Conservation (phyloP, 1,140 invertebrate genomes). For the Pseudachorutes palmiensis region DNA sequence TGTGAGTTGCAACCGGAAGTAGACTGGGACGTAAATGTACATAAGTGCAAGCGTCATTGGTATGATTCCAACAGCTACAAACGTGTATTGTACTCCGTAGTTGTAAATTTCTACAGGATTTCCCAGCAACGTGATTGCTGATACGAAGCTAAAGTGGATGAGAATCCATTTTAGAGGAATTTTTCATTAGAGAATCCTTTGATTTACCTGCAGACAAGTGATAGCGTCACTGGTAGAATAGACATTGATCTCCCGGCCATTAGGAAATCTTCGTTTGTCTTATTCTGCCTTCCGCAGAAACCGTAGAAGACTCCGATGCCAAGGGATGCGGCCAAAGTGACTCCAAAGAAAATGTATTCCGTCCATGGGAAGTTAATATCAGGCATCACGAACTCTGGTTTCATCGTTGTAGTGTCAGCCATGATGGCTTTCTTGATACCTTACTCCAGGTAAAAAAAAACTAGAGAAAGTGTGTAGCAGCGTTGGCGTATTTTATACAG, state of each 20-base stretch:
- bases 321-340: slow-evolving; percentile 39
- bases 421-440: too few relatives aligned
- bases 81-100: slow-evolving; percentile 68
- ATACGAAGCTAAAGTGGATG: slow-evolving; percentile 13
- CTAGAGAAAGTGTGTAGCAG: too few relatives aligned
- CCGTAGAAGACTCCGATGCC: slow-evolving; percentile 45
- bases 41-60: slow-evolving; percentile 54
- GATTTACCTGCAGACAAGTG: slow-evolving; percentile 24
- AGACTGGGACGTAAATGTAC: slow-evolving; percentile 51
- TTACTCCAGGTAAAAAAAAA: too few relatives aligned
- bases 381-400: not conserved
- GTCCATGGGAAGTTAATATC: slow-evolving; percentile 12
- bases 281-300: slow-evolving; percentile 43
- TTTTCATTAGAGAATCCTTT: not conserved
- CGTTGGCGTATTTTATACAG: too few relatives aligned
- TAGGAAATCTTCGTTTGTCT: slow-evolving; percentile 42
- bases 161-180: not conserved
- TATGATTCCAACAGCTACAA: slow-evolving; percentile 52
- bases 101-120: slow-evolving; percentile 65
- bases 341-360: slow-evolving; percentile 31
- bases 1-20: slow-evolving; percentile 47
- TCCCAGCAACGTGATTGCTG: slow-evolving; percentile 15
- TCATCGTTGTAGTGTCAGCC: too few relatives aligned
- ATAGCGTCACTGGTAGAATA: slow-evolving; percentile 29
- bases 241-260: not conserved